A percentile compares a stretch with the other conserved stretches of the same genome.
Conservation (phyloP, 2,113 vertebrate species). For the Andinoacara biseriatus region DNA sequence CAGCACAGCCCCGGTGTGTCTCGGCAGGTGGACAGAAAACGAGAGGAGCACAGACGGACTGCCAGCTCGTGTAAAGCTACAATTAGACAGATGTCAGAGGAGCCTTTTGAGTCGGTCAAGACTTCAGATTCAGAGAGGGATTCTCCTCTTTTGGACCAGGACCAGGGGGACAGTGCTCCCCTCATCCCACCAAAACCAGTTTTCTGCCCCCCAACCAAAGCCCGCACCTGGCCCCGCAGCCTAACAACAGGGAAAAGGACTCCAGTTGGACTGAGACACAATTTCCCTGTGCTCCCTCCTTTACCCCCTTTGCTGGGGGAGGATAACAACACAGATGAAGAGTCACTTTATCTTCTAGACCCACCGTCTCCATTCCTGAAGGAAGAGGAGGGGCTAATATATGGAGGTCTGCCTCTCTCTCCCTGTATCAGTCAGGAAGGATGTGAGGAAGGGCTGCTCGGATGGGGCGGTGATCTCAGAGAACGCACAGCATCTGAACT, state of each 20-base stretch:
- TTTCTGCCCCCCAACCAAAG: constrained; percentile 82
- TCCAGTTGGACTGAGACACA: constrained; percentile 71
- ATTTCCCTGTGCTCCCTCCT: constrained; percentile 78
- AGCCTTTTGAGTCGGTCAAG: constrained; percentile 66
- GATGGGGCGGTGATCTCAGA: constrained; percentile 81
- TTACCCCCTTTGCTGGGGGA: constrained; percentile 78
- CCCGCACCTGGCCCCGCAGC: constrained; percentile 83
- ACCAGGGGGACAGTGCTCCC: constrained; percentile 76
- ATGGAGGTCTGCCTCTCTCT: constrained; percentile 83
- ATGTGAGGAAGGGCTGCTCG: constrained; percentile 82
- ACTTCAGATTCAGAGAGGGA: constrained; percentile 79
- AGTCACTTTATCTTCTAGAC: constrained; percentile 79
- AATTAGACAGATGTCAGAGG: constrained; percentile 69
- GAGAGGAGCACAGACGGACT: constrained; percentile 51
- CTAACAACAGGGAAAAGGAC: constrained; percentile 72
- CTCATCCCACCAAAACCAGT: constrained; percentile 81
- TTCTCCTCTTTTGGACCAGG: constrained; percentile 77
- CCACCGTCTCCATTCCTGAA: constrained; percentile 82
- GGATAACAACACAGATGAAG: constrained; percentile 78
- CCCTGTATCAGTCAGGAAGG: constrained; percentile 92
- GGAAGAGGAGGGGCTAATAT: constrained; percentile 69
- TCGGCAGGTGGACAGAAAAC: constrained; percentile 46
- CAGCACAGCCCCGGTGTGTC: constrained; percentile 47
- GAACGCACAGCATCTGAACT: constrained; percentile 94
- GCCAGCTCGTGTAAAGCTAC: constrained; percentile 60